These are phyloP conservation scores for Drosophila ohnishii DNA, from an alignment of 1,140 invertebrate species.

Conservation along the genomic window DNA sequence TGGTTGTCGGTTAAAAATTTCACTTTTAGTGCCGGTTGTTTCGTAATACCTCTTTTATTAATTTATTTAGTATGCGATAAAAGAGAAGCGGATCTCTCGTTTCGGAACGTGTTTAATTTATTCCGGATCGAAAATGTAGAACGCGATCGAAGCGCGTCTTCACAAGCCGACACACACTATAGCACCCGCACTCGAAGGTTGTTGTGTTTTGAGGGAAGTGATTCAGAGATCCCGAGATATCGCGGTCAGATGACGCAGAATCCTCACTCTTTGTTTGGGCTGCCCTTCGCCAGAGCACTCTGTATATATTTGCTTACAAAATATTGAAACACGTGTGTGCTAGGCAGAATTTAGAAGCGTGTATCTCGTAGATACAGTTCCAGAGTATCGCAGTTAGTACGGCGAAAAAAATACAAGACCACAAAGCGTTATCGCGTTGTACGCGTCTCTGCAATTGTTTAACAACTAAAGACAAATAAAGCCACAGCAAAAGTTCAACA, in stretches of 20 bases:
- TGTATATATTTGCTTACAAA: slow-evolving; percentile 39
- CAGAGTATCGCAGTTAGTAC: slow-evolving; percentile 8
- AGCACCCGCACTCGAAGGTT: slow-evolving; percentile 43
- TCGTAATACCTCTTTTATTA: slow-evolving; percentile 56
- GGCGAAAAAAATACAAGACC: slow-evolving; percentile 36
- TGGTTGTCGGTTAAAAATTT: slow-evolving; percentile 47
- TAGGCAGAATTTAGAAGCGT: slow-evolving; percentile 18
- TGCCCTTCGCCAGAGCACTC: slow-evolving; percentile 27
- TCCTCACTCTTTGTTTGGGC: slow-evolving; percentile 25
- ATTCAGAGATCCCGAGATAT: slow-evolving; percentile 35
- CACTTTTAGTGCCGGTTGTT: slow-evolving; percentile 49
- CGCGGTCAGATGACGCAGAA: slow-evolving; percentile 41
- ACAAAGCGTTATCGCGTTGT: slow-evolving; percentile 54
- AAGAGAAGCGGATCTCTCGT: slow-evolving; percentile 9
- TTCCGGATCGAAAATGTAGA: slow-evolving; percentile 53
- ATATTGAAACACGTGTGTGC: slow-evolving; percentile 47
- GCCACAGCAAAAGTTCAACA: slow-evolving; percentile 28
- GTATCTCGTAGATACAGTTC: slow-evolving; percentile 45
- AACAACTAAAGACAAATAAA: slow-evolving; percentile 47
- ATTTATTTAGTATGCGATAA: slow-evolving; percentile 38
- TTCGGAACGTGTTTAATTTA: slow-evolving; percentile 35
- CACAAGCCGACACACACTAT: slow-evolving; percentile 9
- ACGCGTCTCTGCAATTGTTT: slow-evolving; percentile 70
- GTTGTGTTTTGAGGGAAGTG: slow-evolving; percentile 23
- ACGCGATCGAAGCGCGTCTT: slow-evolving; percentile 59